Base-by-base conservation (phyloP, 2,113 vertebrate genomes). In the Myiozetetes cayanensis region DNA sequence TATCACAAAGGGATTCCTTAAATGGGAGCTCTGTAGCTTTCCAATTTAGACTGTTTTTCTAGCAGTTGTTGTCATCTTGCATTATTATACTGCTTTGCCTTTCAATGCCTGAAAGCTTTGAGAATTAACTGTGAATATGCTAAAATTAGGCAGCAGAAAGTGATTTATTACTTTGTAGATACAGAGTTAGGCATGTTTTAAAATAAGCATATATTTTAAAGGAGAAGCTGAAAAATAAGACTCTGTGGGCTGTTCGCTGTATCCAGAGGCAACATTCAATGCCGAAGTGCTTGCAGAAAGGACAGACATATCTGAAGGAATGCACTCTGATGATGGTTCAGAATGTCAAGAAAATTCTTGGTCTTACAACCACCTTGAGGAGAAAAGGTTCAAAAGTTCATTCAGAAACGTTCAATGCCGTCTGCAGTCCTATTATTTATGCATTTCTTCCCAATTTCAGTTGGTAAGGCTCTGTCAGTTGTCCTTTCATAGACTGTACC, bases 41-140 rank as follows among this genome's bases (percentile, higher is more conserved):
- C 87, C 56, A 76, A 27, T 96, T 93, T 78, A 68, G 44, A 62
- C 90, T 92, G 82, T 33, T 96, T 84, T 92, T 90, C 65, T 47
- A 67, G 80, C 62, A 90, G 70, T 81, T 96, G 56, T 91, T 50
- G 13, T 91, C 86, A 70, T 87, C 35, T 83, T 94, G 85, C 4
- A 23, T 71, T 88, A n/a, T 35, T 83, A 23, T 47, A 77, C 49
- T 74, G 41, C 63, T 88, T 90, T 94, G 35, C 77, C 61, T 20
- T 90, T 73, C 95, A 78, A 35, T 61, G 85, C 65, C 23, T 92
- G 81, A 93, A 92, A 89, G 49, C 84, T 93, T 95, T 10, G 27
- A 77, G 77, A 94, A 92, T 97, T 96, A 61, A 61, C 77, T 78
- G 43, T 23, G 56, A 74, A 47, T 13, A 17, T 49, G 31, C 72